Percentiles rank a stretch among this genome's conserved stretches.
These are phyloP conservation scores for Bicyclus anynana DNA, from an alignment of 1,140 invertebrate genomes.

Conservation along the genomic window DNA sequence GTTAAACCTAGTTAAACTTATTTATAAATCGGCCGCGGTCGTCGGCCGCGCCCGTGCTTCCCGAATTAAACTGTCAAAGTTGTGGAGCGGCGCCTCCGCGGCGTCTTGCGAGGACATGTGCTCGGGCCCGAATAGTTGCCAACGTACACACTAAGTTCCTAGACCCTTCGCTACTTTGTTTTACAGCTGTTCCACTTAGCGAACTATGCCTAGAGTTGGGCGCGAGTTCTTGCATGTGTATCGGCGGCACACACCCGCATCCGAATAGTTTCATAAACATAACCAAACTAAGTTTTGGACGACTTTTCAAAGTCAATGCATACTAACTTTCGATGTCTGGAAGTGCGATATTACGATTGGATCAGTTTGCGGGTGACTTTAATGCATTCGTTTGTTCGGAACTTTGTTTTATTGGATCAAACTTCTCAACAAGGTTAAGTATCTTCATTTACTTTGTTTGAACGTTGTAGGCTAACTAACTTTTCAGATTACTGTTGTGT, in stretches of 20 bases:
- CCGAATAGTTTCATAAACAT: constrained; percentile 77
- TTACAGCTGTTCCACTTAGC: constrained; percentile 76
- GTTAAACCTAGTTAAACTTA: constrained; percentile 74
- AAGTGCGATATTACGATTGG: constrained; percentile 74
- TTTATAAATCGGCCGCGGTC: constrained; percentile 67
- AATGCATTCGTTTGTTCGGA: constrained; percentile 75
- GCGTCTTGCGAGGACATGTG: constrained; percentile 53
- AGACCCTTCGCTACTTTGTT: constrained; percentile 76
- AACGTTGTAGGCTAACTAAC: constrained; percentile 38
- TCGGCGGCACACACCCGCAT: constrained; percentile 71
- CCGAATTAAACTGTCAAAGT: constrained; percentile 70
- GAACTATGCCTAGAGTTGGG: constrained; percentile 74
- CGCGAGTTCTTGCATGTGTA: constrained; percentile 74
- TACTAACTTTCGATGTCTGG: constrained; percentile 75
- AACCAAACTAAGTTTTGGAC: constrained; percentile 76
- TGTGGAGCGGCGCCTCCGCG: constrained; percentile 31
- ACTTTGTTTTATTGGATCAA: constrained; percentile 72
- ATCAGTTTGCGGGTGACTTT: constrained; percentile 71
- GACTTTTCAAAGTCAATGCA: constrained; percentile 77
- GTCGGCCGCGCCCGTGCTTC: constrained; percentile 45
- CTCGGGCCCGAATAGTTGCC: constrained; percentile 60
- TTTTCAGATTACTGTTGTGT: constrained; percentile 33
- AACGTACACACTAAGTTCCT: constrained; percentile 71
- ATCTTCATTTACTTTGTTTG: constrained; percentile 53
- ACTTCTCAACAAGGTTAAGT: constrained; percentile 64